Evolutionary conservation across 2,113 vertebrate species (phyloP).

Genomic region (Apteryx owenii): DNA sequence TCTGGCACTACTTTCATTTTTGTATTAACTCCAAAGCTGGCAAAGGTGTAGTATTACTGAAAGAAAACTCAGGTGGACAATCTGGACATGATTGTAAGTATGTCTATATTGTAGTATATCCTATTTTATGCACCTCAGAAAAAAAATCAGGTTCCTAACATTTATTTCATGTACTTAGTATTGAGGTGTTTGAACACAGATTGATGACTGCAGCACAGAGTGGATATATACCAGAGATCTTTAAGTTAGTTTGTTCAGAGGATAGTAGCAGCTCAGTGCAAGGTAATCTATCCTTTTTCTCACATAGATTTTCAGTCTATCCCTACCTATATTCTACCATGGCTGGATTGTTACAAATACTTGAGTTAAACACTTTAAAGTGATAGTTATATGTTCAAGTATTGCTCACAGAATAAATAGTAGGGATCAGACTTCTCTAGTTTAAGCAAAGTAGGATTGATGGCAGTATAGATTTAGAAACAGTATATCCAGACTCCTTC

Average conservation of each 20-base stretch:
- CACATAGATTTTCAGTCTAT: neutral
- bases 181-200: neutral
- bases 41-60: neutral
- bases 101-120: neutral
- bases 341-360: neutral
- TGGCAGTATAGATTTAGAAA: neutral
- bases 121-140: neutral
- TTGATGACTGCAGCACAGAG: neutral
- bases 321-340: neutral
- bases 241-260: neutral
- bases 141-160: neutral
- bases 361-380: neutral
- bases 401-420: neutral
- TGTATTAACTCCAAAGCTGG: neutral
- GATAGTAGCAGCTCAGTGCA: neutral
- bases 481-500: neutral
- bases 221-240: neutral
- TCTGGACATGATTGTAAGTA: neutral
- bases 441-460: neutral
- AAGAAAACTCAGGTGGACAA: neutral
- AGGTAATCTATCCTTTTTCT: neutral
- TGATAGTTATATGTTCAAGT: neutral
- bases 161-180: neutral
- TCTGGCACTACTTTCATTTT: neutral
- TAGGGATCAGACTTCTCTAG: neutral